A percentile compares a stretch with the other conserved stretches of the same genome.
Conservation (phyloP, 1,140 invertebrate genomes). For the Caerostris extrusa region DNA sequence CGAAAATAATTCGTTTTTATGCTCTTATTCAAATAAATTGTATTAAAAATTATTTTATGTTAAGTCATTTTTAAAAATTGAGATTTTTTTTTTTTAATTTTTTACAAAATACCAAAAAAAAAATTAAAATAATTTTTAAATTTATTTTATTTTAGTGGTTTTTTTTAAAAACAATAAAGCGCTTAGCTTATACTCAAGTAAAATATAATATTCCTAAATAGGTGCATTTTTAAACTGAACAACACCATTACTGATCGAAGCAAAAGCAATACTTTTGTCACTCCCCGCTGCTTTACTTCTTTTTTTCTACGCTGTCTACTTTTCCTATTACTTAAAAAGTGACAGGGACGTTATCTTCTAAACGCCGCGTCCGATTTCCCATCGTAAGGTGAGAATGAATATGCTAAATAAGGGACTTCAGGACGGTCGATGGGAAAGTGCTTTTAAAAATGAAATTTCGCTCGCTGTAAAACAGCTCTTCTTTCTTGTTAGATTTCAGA, state of each 20-base stretch:
- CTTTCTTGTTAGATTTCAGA: background rate
- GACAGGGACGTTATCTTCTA: background rate
- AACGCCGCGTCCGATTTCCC: background rate
- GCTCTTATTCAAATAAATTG: no score
- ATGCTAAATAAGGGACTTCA: background rate
- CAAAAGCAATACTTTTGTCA: background rate
- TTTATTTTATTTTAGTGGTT: no score
- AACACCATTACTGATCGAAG: background rate
- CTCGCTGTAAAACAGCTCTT: background rate
- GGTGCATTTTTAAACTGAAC: background rate
- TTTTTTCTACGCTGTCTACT: background rate
- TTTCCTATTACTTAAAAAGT: slow-evolving; percentile 1
- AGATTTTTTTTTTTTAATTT: no score
- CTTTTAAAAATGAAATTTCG: background rate
- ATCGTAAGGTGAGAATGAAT: background rate
- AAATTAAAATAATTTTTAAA: no score
- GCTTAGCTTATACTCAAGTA: no score
- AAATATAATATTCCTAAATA: no score
- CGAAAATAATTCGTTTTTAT: no score
- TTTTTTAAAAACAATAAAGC: no score
- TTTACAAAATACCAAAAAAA: no score
- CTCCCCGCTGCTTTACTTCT: background rate
- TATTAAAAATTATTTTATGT: no score
- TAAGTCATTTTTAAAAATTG: no score
- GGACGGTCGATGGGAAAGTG: background rate